Conservation (phyloP, 2,113 vertebrate genomes). For the Miniopterus natalensis region DNA sequence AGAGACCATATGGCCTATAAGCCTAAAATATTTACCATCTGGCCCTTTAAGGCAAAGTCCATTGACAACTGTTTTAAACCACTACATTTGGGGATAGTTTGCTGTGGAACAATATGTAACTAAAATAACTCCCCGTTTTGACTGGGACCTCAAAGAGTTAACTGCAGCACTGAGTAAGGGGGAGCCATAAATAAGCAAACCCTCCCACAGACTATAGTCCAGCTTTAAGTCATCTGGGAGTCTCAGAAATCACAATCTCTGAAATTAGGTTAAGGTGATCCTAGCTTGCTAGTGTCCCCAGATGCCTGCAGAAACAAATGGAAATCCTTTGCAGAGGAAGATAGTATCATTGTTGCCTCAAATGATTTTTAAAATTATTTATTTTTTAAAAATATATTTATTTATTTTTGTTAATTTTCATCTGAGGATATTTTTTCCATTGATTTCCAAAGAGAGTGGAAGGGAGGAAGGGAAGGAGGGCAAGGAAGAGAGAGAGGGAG, state of each 20-base stretch:
- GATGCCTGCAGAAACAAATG: background rate
- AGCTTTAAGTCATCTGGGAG: background rate
- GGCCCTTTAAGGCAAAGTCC: background rate
- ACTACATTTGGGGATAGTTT: conserved; percentile 40
- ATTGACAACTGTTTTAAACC: conserved; percentile 21
- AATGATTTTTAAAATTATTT: background rate
- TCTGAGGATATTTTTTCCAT: too few relatives aligned
- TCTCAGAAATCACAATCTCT: conserved; percentile 2
- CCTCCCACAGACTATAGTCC: background rate
- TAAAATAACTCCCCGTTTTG: background rate
- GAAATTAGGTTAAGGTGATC: background rate
- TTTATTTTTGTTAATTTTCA: background rate
- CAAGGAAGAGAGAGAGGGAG: too few relatives aligned
- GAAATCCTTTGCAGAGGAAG: conserved; percentile 29
- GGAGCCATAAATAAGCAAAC: background rate
- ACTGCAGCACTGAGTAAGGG: background rate
- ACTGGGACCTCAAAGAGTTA: background rate
- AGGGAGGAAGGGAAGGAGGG: too few relatives aligned
- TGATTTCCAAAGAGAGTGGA: too few relatives aligned
- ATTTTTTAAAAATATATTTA: background rate
- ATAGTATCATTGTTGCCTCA: background rate
- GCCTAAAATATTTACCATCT: conserved; percentile 28
- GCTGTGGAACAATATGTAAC: background rate
- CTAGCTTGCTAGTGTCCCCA: background rate
- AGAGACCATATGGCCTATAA: background rate